A percentile compares a stretch with the other conserved stretches of the same genome.
Evolutionary conservation across 2,888 invertebrate genomes (phyloP).

Genomic region (Harpalus rubripes): DNA sequence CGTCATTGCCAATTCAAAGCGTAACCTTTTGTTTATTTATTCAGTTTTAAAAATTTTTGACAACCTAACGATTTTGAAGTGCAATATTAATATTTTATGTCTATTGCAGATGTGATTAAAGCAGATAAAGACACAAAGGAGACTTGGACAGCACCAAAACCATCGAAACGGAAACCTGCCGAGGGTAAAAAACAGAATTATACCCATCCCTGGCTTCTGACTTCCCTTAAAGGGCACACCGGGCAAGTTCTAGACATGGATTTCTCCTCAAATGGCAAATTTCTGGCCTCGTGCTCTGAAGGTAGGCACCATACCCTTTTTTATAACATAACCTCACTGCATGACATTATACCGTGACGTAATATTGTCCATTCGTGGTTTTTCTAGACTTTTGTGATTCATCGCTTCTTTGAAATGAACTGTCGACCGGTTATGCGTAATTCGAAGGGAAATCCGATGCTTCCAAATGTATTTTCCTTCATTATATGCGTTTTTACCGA

Average conservation of each 20-base stretch:
- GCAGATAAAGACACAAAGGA: constrained; percentile 30
- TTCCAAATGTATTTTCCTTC: too few relatives aligned
- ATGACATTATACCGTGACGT: too few relatives aligned
- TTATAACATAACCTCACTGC: too few relatives aligned
- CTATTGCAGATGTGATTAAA: constrained; percentile 61
- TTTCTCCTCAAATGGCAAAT: constrained; percentile 92
- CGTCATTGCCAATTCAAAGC: constrained; percentile 12
- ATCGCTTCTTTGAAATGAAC: too few relatives aligned
- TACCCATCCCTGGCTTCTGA: constrained; percentile 89
- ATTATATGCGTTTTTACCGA: too few relatives aligned
- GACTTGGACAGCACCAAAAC: constrained; percentile 14
- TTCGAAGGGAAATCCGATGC: too few relatives aligned
- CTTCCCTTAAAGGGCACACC: constrained; percentile 90
- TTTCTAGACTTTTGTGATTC: too few relatives aligned
- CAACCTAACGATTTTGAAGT: constrained; percentile 22
- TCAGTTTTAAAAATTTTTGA: constrained; percentile 48
- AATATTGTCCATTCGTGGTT: too few relatives aligned
- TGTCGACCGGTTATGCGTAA: too few relatives aligned
- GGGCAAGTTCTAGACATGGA: constrained; percentile 87
- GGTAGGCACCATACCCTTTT: constrained; percentile 80
- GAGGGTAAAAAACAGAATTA: constrained; percentile 78
- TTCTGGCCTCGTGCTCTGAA: constrained; percentile 89
- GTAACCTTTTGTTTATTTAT: constrained; percentile 56
- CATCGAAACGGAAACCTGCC: constrained; percentile 70
- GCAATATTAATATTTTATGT: constrained; percentile 35